phyloP scores from a whole-genome alignment of 1,140 invertebrate species.

The Lepidostoma basale region DNA sequence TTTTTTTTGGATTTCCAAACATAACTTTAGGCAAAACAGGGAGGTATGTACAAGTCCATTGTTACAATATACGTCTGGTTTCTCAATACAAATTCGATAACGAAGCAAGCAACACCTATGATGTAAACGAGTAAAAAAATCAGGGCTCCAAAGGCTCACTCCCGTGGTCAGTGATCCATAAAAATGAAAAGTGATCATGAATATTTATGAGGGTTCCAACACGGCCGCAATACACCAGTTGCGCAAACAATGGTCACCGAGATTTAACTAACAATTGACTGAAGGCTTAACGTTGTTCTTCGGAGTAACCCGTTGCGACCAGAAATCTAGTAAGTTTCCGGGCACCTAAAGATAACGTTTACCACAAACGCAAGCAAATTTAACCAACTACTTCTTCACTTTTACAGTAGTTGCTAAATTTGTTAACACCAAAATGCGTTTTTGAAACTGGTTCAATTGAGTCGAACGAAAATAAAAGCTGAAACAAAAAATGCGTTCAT shows the following conservation, averaged over 20 bases:
- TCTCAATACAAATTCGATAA: no score
- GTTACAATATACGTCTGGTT: no score
- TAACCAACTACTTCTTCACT: no score
- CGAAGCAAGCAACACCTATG: background rate
- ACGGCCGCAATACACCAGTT: conserved; percentile 22
- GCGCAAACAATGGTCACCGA: conserved; percentile 36
- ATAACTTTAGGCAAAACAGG: no score
- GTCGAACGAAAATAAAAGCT: background rate
- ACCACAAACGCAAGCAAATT: no score
- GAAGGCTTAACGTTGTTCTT: conserved; percentile 22
- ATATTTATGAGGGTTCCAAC: conserved; percentile 42
- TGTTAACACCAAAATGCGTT: no score
- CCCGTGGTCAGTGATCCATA: conserved; percentile 40
- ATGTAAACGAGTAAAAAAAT: background rate
- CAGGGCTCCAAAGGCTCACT: background rate
- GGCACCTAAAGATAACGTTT: no score
- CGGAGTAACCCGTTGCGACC: no score
- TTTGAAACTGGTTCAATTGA: no score
- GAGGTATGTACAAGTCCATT: no score
- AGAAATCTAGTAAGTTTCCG: background rate
- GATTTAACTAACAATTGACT: conserved; percentile 41
- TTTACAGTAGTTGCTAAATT: no score
- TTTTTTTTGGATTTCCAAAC: no score
- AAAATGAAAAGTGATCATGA: conserved; percentile 45
- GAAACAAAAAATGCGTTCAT: background rate